Evolutionary conservation across 2,888 invertebrate species (phyloP).

Genomic region (Laspeyria flexula): DNA sequence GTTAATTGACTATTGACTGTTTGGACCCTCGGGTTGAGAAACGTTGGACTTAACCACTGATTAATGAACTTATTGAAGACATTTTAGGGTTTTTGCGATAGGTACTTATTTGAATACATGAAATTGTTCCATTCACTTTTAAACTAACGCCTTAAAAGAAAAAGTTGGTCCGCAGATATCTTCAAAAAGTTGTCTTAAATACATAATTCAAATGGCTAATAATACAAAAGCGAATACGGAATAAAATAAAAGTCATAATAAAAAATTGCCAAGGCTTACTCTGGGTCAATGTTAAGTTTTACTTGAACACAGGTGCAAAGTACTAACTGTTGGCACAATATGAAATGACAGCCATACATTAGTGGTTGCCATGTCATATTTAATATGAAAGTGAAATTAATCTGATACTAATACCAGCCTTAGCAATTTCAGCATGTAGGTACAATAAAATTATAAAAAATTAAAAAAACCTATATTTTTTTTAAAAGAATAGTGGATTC

Average conservation of each 20-base stretch:
- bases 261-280: slow-evolving; percentile 12
- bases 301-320: too few species aligned
- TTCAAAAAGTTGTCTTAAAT: not conserved
- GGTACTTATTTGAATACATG: too few species aligned
- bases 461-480: not conserved
- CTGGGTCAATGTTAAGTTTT: too few species aligned
- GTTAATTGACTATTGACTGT: not conserved
- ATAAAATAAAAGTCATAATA: slow-evolving; percentile 14
- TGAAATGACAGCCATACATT: too few species aligned
- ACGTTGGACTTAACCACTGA: slow-evolving; percentile 4
- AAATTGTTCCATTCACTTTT: too few species aligned
- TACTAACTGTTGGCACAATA: too few species aligned
- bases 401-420: not conserved
- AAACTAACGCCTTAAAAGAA: too few species aligned
- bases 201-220: slow-evolving; percentile 23
- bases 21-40: slow-evolving; percentile 8
- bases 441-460: not conserved
- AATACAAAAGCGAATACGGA: slow-evolving; percentile 42
- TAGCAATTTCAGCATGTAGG: not conserved
- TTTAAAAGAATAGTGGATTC: not conserved
- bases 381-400: too few species aligned
- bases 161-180: not conserved
- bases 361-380: too few species aligned
- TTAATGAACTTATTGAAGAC: not conserved
- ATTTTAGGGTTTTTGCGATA: not conserved